Evolutionary conservation across 2,113 vertebrate species (phyloP).

Genomic region (Gnathonemus echidnorhynchus): DNA sequence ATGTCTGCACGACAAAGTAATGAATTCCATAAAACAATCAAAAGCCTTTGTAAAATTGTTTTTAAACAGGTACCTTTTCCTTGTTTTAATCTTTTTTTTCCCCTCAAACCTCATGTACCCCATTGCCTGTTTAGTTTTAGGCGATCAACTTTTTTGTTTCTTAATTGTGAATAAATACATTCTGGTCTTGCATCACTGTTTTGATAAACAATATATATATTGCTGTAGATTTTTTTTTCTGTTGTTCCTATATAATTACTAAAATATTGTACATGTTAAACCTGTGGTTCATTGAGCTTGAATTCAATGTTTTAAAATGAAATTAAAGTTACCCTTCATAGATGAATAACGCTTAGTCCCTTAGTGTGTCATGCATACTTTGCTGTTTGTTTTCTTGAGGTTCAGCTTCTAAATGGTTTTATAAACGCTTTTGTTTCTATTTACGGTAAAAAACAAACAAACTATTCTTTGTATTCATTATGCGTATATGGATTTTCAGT

Average conservation of each 20-base stretch:
- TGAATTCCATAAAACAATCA: slow-evolving; percentile 20
- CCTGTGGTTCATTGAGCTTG: slow-evolving; percentile 89
- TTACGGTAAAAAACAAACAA: background rate
- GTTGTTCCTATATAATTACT: slow-evolving; percentile 68
- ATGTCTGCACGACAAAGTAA: slow-evolving; percentile 41
- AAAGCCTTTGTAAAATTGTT: slow-evolving; percentile 30
- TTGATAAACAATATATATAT: slow-evolving; percentile 39
- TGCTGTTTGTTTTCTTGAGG: background rate
- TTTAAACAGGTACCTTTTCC: slow-evolving; percentile 23
- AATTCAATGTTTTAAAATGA: slow-evolving; percentile 89
- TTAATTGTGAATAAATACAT: slow-evolving; percentile 62
- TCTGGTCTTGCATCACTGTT: slow-evolving; percentile 49
- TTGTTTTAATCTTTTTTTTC: slow-evolving; percentile 27
- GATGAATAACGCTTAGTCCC: background rate
- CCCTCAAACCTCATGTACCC: slow-evolving; percentile 18
- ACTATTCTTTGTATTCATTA: background rate
- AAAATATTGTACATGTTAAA: slow-evolving; percentile 78
- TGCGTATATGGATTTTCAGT: background rate
- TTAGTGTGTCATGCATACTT: background rate
- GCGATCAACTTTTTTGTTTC: slow-evolving; percentile 45
- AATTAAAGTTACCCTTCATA: slow-evolving; percentile 48
- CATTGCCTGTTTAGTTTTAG: slow-evolving; percentile 37
- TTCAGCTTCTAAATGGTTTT: background rate
- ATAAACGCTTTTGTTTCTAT: background rate
- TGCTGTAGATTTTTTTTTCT: slow-evolving; percentile 42